Base-by-base conservation (phyloP, 2,888 invertebrate species). In the Drosophila niveifrons region DNA sequence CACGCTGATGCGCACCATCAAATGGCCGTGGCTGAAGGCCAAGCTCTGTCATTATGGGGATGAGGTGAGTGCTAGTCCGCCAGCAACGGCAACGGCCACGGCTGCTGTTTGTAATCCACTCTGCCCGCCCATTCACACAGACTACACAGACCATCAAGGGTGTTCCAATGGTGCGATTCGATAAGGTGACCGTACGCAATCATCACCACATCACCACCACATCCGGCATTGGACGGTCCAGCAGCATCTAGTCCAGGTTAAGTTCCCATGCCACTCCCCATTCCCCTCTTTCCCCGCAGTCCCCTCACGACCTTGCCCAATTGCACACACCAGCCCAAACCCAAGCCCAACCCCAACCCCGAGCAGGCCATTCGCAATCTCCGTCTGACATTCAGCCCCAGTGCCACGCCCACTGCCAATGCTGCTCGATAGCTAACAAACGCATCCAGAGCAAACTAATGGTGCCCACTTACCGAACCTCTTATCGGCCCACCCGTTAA, bases 1-100 rank as follows among this genome's bases (percentile, higher is more conserved):
- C 84, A 96, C 96, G 0, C 92, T 95, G 72, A 91, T 95, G 74
- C 93, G 94, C 31, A 95, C 95, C n/a, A 91, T 95, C 70, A 93
- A 94, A 71, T 94, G 95, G 93, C 93, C 94, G 1, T 94, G 94
- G 93, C 80, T 91, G 2, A 88, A 89, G 70, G 70, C 86, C 17
- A 89, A 91, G 69, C 56, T 90, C 2, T 91, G 91, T 59, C 90
- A 90, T 29, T 90, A 91, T 63, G 86, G 82, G 29, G 91, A 92
- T 78, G 92, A 92, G 88, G 92, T 92, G 76, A 84, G 78, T 82
- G 80, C 71, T 62, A 78, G 64, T 63, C 76, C 76, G 17, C 71
- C 81, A 59, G 67, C 73, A 47, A 76, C 73, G 39, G 80, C 80
- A 28, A 52, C 56, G 41, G 80, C 80, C 28, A 52, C 56, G 41